Evolutionary conservation across 2,113 vertebrate genomes (phyloP).

Genomic region (Neotragus moschatus): DNA sequence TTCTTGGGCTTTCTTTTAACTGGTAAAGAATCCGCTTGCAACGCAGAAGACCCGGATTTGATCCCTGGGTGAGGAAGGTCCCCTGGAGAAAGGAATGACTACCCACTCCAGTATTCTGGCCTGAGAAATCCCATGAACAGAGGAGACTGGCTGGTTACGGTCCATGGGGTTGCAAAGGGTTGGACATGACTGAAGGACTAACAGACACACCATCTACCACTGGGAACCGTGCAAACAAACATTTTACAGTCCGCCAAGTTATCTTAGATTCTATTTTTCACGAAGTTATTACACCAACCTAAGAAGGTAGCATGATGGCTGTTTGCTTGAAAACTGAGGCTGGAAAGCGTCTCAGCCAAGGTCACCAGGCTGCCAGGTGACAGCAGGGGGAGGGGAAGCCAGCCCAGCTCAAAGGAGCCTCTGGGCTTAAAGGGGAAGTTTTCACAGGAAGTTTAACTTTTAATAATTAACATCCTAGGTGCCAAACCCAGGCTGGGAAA

Average conservation of each 20-base stretch:
- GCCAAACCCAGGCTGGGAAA: neutral
- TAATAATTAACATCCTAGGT: conserved; percentile 38
- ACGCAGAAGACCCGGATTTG: neutral
- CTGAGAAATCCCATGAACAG: neutral
- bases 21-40: neutral
- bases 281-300: neutral
- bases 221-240: neutral
- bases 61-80: neutral
- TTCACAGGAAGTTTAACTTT: conserved; percentile 21
- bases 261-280: neutral
- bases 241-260: neutral
- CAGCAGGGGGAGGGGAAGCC: neutral
- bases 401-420: neutral
- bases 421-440: neutral
- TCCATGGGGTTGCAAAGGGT: neutral
- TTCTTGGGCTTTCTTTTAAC: neutral
- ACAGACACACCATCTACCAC: neutral
- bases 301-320: neutral
- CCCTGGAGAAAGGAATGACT: neutral
- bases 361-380: neutral
- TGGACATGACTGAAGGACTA: neutral
- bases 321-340: neutral
- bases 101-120: neutral
- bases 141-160: neutral
- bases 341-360: neutral